Evolutionary conservation across 2,888 invertebrate genomes (phyloP).

Genomic region (Tuberolachnus salignus): DNA sequence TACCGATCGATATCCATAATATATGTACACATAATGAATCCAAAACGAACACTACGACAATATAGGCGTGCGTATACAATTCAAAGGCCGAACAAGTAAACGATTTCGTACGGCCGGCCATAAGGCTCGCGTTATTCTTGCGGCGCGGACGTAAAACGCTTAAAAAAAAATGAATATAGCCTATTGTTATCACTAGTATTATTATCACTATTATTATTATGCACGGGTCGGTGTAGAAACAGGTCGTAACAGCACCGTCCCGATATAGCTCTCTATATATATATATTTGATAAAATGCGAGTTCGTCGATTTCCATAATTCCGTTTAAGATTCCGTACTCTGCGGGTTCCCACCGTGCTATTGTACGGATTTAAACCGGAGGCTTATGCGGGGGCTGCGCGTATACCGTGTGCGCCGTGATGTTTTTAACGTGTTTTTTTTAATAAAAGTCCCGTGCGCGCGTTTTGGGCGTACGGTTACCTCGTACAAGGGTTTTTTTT

Average conservation of each 20-base stretch:
- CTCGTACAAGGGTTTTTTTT: neutral
- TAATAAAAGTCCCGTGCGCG: too few species aligned
- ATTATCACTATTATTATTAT: neutral
- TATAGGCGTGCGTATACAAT: too few species aligned
- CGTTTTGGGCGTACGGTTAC: too few species aligned
- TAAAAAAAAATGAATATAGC: too few species aligned
- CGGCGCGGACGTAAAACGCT: too few species aligned
- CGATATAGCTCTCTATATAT: neutral
- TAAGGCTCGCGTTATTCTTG: too few species aligned
- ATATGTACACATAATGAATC: too few species aligned
- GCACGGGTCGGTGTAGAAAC: neutral
- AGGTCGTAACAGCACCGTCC: neutral
- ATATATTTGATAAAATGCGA: neutral
- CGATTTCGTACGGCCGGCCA: too few species aligned
- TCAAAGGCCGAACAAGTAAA: too few species aligned
- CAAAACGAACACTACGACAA: too few species aligned
- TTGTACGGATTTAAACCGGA: neutral
- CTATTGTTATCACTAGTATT: too few species aligned
- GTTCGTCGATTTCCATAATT: slow-evolving; percentile 13
- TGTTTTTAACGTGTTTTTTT: slow-evolving; percentile 5
- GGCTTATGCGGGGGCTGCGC: neutral
- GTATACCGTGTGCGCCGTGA: neutral
- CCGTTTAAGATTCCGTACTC: slow-evolving; percentile 7
- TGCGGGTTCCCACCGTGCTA: neutral
- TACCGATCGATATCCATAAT: too few species aligned